Evolutionary conservation across 2,888 invertebrate species (phyloP).

Genomic region (Seira sanloemensis): DNA sequence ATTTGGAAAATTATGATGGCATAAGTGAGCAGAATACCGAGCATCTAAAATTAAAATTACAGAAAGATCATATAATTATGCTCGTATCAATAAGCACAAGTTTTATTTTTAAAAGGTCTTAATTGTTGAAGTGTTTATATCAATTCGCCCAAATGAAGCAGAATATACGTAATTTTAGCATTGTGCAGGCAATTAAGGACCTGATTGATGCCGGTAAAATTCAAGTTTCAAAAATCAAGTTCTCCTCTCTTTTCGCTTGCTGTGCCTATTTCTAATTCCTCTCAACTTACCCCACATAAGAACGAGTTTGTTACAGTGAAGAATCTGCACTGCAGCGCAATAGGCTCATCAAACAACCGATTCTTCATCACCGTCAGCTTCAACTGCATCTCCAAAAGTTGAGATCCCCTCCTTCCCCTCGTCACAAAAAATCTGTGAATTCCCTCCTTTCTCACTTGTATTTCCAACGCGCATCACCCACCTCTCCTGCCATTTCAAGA

Average conservation of each 20-base stretch:
- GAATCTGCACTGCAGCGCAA: background rate
- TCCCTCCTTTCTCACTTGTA: background rate
- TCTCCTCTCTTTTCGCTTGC: no score
- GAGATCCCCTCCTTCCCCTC: background rate
- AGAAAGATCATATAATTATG: background rate
- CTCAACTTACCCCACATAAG: background rate
- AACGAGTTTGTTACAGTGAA: background rate
- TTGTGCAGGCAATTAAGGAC: no score
- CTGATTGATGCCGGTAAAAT: no score
- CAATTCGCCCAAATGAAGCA: no score
- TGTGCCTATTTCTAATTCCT: no score
- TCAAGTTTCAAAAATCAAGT: no score
- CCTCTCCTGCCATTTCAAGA: background rate
- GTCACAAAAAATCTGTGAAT: no score
- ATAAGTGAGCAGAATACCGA: background rate
- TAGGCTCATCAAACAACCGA: background rate
- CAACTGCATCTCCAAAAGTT: background rate
- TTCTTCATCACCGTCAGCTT: background rate
- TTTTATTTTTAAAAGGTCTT: no score
- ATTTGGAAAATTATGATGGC: background rate
- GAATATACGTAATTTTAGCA: no score
- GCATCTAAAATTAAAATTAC: background rate
- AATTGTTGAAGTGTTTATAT: no score
- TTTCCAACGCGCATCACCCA: background rate
- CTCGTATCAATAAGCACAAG: no score